Evolutionary conservation across 2,797 vertebrate genomes (phyloP).

Genomic region (Gymnopithys bicolor): DNA sequence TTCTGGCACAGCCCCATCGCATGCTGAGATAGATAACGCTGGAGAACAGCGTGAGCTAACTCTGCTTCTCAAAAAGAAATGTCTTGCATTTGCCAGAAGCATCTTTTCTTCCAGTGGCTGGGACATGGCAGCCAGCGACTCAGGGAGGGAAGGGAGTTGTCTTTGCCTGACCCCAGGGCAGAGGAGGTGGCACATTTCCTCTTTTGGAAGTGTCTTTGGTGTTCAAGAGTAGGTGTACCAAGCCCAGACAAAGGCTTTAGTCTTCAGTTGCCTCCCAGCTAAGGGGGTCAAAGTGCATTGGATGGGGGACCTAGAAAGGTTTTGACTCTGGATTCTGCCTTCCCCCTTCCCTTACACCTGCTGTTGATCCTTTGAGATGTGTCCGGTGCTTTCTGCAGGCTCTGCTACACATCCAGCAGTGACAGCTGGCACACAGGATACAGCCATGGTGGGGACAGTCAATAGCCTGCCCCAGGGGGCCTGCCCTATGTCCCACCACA

Average conservation of each 20-base stretch:
- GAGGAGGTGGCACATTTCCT: rapidly evolving
- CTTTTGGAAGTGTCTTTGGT: background rate
- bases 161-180: background rate
- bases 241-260: background rate
- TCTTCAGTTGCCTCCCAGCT: background rate
- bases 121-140: background rate
- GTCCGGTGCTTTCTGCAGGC: rapidly evolving
- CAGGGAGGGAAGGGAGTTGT: too few relatives aligned
- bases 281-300: rapidly evolving
- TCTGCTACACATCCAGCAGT: rapidly evolving
- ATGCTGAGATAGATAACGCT: conserved; percentile 33
- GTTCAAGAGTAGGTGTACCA: background rate
- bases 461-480: background rate
- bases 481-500: background rate
- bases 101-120: background rate
- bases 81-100: background rate
- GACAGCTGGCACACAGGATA: background rate
- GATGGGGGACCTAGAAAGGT: background rate
- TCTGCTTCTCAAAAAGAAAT: background rate
- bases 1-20: conserved; percentile 4
- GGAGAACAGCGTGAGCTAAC: background rate
- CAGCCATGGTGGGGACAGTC: background rate
- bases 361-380: background rate
- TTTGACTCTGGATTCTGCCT: background rate
- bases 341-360: background rate